Conservation (phyloP, 1,140 invertebrate genomes). For the Cyclargus thomasi region DNA sequence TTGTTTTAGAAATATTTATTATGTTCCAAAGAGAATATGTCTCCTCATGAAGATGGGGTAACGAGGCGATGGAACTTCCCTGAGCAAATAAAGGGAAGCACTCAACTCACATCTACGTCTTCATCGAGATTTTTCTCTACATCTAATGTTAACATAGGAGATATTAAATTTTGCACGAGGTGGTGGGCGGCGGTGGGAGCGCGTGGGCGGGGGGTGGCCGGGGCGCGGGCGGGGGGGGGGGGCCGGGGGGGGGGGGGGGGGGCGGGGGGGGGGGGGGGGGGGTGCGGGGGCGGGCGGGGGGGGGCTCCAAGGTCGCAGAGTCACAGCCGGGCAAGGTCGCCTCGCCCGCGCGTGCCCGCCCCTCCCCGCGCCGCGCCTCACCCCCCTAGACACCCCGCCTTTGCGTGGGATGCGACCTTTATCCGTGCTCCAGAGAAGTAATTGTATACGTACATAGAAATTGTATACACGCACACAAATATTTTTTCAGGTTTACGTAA, state of each 20-base stretch:
- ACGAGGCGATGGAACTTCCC: neutral
- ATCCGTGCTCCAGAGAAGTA: conserved; percentile 66
- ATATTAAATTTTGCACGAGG: conserved; percentile 67
- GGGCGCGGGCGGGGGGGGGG: conserved; percentile 35
- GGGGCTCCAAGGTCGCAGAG: conserved; percentile 69
- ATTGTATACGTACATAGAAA: conserved; percentile 53
- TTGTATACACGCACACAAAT: conserved; percentile 52
- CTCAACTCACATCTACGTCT: neutral
- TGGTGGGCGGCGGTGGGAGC: conserved; percentile 38
- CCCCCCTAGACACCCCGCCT: conserved; percentile 59
- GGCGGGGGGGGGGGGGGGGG: conserved; percentile 32
- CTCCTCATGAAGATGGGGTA: no score
- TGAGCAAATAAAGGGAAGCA: neutral
- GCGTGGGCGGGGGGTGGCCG: conserved; percentile 33
- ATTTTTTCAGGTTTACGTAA: conserved; percentile 45
- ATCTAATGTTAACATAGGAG: conserved; percentile 32
- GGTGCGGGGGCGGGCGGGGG: conserved; percentile 34
- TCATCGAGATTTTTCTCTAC: conserved; percentile 14
- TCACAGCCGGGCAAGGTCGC: conserved; percentile 72
- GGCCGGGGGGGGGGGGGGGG: conserved; percentile 27
- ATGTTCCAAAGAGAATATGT: neutral
- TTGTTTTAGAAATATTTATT: neutral
- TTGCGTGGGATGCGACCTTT: conserved; percentile 73
- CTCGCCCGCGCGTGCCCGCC: conserved; percentile 65
- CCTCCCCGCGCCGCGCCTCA: conserved; percentile 40